Percentiles rank a stretch among this genome's conserved stretches.
phyloP scores from a whole-genome alignment of 2,888 invertebrate species.

The Beris morrisii region DNA sequence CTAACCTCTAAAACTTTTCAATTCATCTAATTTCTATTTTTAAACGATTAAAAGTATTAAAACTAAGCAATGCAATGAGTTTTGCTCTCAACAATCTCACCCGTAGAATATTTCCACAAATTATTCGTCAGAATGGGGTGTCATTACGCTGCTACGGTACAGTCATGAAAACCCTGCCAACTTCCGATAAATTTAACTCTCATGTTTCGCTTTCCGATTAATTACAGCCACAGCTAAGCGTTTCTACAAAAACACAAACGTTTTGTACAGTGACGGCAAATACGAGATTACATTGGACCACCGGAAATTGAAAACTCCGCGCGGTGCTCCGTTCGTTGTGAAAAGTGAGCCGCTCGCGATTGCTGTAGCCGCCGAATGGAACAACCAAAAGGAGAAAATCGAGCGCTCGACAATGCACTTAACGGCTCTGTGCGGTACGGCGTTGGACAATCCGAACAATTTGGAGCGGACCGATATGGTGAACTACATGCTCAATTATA shows the following conservation, averaged over 20 bases:
- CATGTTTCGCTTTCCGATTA: not conserved
- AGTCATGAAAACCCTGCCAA: not conserved
- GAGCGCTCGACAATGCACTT: conserved; percentile 84
- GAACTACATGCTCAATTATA: conserved; percentile 75
- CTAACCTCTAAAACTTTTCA: too few species aligned
- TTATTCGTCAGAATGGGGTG: not conserved
- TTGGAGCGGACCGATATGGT: conserved; percentile 75
- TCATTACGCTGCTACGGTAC: conserved; percentile 23
- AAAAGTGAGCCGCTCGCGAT: conserved; percentile 86
- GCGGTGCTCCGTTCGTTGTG: conserved; percentile 74
- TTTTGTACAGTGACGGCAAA: conserved; percentile 68
- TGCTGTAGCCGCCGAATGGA: conserved; percentile 94
- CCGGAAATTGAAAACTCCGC: conserved; percentile 86
- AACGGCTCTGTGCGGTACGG: conserved; percentile 88
- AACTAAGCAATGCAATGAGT: conserved; percentile 8
- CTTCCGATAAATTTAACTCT: not conserved
- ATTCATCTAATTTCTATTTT: not conserved
- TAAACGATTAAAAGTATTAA: not conserved
- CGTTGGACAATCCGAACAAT: conserved; percentile 89
- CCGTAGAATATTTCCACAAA: not conserved
- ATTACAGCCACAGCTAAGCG: conserved; percentile 62
- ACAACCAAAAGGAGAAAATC: conserved; percentile 77
- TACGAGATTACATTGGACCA: conserved; percentile 90
- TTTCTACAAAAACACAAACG: conserved; percentile 74
- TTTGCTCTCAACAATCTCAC: not conserved